Conservation (phyloP, 1,140 invertebrate genomes). For the Pectinophora gossypiella region DNA sequence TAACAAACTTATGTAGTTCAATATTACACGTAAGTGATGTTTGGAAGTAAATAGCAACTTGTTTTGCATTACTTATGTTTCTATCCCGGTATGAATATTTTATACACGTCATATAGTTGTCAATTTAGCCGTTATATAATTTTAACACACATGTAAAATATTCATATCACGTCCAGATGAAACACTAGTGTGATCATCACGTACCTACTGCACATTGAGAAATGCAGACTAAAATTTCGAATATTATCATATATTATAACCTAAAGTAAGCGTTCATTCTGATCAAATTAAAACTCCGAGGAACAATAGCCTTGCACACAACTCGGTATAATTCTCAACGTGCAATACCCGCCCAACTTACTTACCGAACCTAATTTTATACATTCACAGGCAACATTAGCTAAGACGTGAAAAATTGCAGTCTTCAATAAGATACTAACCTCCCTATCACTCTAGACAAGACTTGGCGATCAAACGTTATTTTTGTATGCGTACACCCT, state of each 20-base stretch:
- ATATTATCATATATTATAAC: neutral
- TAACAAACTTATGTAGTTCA: constrained; percentile 57
- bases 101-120: neutral
- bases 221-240: neutral
- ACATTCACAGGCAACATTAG: constrained; percentile 42
- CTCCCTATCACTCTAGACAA: constrained; percentile 48
- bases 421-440: constrained; percentile 64
- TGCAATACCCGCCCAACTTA: constrained; percentile 1
- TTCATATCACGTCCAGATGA: neutral
- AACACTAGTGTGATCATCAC: neutral
- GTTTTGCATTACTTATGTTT: constrained; percentile 5
- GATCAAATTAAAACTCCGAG: neutral
- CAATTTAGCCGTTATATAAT: neutral
- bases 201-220: constrained; percentile 11
- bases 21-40: constrained; percentile 38
- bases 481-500: constrained; percentile 9
- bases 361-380: constrained; percentile 30
- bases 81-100: neutral
- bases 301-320: neutral
- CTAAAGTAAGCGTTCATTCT: neutral
- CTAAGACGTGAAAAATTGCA: constrained; percentile 61
- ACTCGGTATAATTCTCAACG: neutral
- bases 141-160: neutral
- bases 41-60: constrained; percentile 28
- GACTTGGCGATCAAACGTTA: constrained; percentile 37